A percentile compares a stretch with the other conserved stretches of the same genome.
phyloP scores from a whole-genome alignment of 2,113 vertebrate species.

The Andinoacara biseriatus region DNA sequence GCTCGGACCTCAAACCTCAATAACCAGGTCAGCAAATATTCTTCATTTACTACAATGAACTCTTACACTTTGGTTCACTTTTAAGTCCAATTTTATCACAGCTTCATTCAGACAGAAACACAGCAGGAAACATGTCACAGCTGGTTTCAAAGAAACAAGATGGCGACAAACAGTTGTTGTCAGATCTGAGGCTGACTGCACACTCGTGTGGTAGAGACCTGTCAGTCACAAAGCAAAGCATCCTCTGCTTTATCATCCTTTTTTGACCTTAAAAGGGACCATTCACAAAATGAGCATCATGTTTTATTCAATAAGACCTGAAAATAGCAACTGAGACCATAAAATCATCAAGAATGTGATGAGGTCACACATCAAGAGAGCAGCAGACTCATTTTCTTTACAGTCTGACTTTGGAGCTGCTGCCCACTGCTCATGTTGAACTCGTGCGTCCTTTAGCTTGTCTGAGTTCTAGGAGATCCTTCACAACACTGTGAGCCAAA shows the following conservation, averaged over 20 bases:
- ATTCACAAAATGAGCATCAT: neutral
- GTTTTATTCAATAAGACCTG: neutral
- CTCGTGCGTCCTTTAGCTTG: neutral
- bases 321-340: neutral
- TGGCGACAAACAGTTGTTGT: neutral
- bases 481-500: neutral
- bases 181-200: neutral
- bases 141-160: neutral
- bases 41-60: neutral
- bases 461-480: neutral
- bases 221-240: neutral
- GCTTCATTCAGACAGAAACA: neutral
- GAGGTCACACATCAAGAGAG: neutral
- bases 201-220: neutral
- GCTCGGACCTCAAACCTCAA: conserved; percentile 2
- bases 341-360: neutral
- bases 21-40: neutral
- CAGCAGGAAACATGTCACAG: neutral
- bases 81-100: neutral
- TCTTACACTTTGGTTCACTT: neutral
- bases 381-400: neutral
- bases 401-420: neutral
- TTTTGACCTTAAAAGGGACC: neutral
- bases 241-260: neutral
- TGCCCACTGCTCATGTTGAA: too few species aligned